phyloP scores from a whole-genome alignment of 1,140 invertebrate genomes.

The Brachionus rubens region DNA sequence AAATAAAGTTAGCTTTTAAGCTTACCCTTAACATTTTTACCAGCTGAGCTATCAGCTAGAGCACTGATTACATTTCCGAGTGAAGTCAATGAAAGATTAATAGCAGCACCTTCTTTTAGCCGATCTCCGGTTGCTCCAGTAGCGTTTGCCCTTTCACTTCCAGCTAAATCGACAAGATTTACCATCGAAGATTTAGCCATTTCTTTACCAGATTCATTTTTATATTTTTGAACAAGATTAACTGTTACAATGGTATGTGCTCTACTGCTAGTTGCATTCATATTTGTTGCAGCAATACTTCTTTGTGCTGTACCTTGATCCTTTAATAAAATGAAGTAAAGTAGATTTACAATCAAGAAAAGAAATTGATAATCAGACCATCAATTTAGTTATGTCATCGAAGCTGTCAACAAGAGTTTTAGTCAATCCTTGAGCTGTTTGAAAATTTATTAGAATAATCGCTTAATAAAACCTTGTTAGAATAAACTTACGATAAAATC shows the following conservation, averaged over 20 bases:
- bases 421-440: constrained; percentile 64
- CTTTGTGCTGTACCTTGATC: constrained; percentile 66
- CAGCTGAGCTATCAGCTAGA: constrained; percentile 51
- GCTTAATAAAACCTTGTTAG: too few species aligned
- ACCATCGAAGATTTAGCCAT: constrained; percentile 64
- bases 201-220: constrained; percentile 63
- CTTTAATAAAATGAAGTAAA: neutral
- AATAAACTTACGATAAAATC: constrained; percentile 67
- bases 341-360: constrained; percentile 51
- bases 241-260: constrained; percentile 68
- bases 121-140: constrained; percentile 66
- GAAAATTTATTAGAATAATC: too few species aligned
- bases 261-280: constrained; percentile 68
- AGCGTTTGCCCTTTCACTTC: constrained; percentile 65
- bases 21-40: constrained; percentile 37
- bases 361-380: constrained; percentile 49
- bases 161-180: constrained; percentile 68
- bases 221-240: constrained; percentile 64
- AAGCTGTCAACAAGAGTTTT: constrained; percentile 63
- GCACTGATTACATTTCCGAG: constrained; percentile 67
- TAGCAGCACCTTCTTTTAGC: constrained; percentile 67
- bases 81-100: constrained; percentile 66
- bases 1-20: too few species aligned
- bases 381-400: constrained; percentile 63
- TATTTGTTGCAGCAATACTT: constrained; percentile 67